Conservation (phyloP, 2,797 vertebrate genomes). For the Carduelis carduelis region DNA sequence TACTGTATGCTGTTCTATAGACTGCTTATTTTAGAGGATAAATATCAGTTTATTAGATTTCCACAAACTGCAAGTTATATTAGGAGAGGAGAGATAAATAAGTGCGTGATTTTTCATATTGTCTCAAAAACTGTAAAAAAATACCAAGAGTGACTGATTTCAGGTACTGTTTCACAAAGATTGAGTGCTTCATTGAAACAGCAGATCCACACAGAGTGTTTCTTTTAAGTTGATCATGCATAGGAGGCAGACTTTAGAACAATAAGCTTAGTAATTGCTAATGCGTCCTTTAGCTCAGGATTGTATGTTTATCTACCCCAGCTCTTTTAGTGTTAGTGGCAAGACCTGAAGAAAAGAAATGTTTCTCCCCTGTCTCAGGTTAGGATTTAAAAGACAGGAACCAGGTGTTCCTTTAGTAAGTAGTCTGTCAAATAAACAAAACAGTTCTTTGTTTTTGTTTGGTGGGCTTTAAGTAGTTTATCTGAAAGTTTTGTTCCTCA, state of each 20-base stretch:
- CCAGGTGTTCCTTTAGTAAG: background rate
- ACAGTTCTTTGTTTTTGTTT: background rate
- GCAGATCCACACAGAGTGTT: fast-evolving
- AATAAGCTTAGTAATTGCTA: fast-evolving
- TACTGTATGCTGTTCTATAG: fast-evolving
- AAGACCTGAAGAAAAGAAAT: background rate
- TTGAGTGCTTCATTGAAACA: fast-evolving
- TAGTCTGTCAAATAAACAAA: background rate
- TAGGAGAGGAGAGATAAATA: background rate
- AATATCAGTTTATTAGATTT: fast-evolving
- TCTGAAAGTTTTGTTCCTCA: fast-evolving
- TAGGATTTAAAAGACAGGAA: background rate
- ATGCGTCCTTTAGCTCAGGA: fast-evolving
- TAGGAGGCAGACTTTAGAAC: background rate
- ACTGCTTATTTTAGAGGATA: fast-evolving
- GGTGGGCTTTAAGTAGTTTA: background rate
- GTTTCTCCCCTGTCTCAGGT: fast-evolving
- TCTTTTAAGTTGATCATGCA: fast-evolving
- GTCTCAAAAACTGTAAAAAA: fast-evolving
- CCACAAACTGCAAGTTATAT: fast-evolving
- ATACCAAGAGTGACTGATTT: fast-evolving
- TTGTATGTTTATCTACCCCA: fast-evolving
- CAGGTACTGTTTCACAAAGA: background rate
- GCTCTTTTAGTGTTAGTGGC: background rate
- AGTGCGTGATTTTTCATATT: fast-evolving